A percentile compares a stretch with the other conserved stretches of the same genome.
phyloP scores from a whole-genome alignment of 1,140 invertebrate species.

The Scaptodrosophila lebanonensis region DNA sequence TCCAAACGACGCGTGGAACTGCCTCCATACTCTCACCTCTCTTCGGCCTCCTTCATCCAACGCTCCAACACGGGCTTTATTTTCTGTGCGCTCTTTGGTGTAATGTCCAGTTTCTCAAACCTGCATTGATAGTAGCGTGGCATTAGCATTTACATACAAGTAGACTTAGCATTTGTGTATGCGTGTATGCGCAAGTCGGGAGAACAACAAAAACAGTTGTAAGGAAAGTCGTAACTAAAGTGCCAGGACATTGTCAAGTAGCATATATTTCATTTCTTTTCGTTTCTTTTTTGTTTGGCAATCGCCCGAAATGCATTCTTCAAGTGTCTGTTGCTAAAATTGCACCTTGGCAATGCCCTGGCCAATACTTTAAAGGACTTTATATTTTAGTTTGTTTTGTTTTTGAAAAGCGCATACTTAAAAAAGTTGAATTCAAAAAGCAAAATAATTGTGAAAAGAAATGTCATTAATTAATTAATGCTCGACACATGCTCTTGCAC shows the following conservation, averaged over 20 bases:
- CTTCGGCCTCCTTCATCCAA: constrained; percentile 99
- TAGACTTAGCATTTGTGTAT: constrained; percentile 13
- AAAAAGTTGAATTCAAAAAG: constrained; percentile 36
- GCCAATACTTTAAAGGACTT: constrained; percentile 43
- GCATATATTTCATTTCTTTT: constrained; percentile 67
- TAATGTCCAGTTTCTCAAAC: constrained; percentile 99
- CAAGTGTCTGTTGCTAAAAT: constrained; percentile 31
- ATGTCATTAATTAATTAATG: constrained; percentile 58
- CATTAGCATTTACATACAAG: constrained; percentile 78
- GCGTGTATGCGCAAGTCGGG: constrained; percentile 14
- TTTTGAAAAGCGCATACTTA: constrained; percentile 60
- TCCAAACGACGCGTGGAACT: constrained; percentile 60
- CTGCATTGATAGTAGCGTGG: constrained; percentile 79
- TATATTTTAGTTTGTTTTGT: constrained; percentile 7
- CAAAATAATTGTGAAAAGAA: constrained; percentile 49
- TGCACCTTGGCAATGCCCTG: constrained; percentile 77
- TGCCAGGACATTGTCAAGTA: constrained; percentile 85
- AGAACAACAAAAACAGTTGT: constrained; percentile 23
- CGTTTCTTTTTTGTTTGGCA: constrained; percentile 11
- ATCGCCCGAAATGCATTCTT: too few species aligned
- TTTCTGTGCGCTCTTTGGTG: constrained; percentile 99
- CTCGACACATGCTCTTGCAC: constrained; percentile 39
- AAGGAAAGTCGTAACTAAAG: constrained; percentile 74
- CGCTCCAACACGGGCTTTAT: constrained; percentile 98
- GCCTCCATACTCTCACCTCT: constrained; percentile 86